phyloP scores from a whole-genome alignment of 2,113 vertebrate species.

The Brachyhypopomus occidentalis region DNA sequence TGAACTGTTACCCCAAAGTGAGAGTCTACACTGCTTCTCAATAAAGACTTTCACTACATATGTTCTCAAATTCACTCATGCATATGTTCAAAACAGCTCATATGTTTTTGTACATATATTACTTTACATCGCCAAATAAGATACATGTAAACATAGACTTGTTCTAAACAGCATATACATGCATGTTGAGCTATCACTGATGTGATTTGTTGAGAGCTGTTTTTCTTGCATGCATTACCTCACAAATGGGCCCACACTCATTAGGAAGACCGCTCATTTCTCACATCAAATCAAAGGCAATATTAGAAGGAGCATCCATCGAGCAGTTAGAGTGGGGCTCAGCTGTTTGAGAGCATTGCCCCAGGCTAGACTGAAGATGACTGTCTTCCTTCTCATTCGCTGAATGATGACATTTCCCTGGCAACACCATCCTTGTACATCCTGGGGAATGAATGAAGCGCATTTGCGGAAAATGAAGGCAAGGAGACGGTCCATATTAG shows the following conservation, averaged over 20 bases:
- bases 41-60: too few relatives aligned
- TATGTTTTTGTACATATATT: too few relatives aligned
- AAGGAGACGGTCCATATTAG: neutral
- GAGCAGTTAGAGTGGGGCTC: neutral
- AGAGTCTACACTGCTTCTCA: too few relatives aligned
- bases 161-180: too few relatives aligned
- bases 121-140: too few relatives aligned
- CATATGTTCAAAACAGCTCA: too few relatives aligned
- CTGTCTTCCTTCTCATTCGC: neutral
- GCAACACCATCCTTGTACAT: neutral
- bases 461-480: neutral
- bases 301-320: neutral
- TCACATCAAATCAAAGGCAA: slow-evolving; percentile 9
- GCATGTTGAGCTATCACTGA: too few relatives aligned
- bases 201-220: neutral
- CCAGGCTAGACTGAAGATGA: neutral
- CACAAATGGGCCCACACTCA: neutral
- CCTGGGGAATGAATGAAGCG: neutral
- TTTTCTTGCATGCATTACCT: neutral
- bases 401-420: neutral
- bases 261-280: neutral
- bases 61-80: too few relatives aligned
- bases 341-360: neutral
- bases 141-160: too few relatives aligned
- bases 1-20: too few relatives aligned